A percentile compares a stretch with the other conserved stretches of the same genome.
Evolutionary conservation across 2,113 vertebrate species (phyloP).

Genomic region (Ophthalmotilapia sp.): DNA sequence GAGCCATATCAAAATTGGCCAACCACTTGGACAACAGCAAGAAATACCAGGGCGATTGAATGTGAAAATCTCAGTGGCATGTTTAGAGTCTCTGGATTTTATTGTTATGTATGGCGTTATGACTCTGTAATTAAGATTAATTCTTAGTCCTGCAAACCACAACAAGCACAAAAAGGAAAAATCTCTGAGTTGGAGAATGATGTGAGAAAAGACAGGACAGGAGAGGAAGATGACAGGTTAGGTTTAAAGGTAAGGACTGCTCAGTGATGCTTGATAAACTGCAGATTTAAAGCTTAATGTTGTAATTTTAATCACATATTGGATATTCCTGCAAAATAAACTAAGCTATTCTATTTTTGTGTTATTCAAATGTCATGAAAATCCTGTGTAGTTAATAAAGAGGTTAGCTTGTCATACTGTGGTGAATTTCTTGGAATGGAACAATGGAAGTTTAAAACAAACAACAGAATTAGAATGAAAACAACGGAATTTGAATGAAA

Average conservation of each 20-base stretch:
- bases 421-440: background rate
- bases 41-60: background rate
- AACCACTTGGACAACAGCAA: background rate
- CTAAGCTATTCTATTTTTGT: background rate
- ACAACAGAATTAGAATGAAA: too few species aligned
- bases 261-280: background rate
- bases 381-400: background rate
- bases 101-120: background rate
- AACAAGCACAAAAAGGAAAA: background rate
- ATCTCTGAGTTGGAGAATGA: background rate
- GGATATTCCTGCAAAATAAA: background rate
- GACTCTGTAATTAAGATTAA: background rate
- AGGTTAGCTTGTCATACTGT: background rate
- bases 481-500: too few species aligned
- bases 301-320: background rate
- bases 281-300: background rate
- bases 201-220: background rate
- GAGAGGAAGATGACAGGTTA: background rate
- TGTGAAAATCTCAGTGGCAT: background rate
- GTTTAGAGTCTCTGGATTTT: background rate
- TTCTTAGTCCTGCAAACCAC: fast-evolving
- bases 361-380: background rate
- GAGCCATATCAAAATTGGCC: background rate
- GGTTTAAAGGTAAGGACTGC: background rate
- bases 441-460: too few species aligned